A percentile compares a stretch with the other conserved stretches of the same genome.
Evolutionary conservation across 2,113 vertebrate genomes (phyloP).

Genomic region (Arvicanthis niloticus): DNA sequence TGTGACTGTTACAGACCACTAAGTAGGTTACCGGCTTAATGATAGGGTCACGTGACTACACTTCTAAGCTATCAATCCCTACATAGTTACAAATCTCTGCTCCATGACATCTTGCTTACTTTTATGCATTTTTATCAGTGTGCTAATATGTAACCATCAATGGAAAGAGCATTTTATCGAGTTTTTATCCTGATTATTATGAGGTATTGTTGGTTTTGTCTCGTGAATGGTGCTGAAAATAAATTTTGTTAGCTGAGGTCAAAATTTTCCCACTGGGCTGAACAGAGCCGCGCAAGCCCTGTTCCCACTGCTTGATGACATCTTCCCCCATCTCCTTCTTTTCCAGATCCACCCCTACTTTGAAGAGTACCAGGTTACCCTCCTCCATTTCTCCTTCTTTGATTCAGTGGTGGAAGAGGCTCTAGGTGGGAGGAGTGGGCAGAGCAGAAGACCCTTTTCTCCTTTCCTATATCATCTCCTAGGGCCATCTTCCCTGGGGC

Average conservation of each 20-base stretch:
- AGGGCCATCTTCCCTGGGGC: not conserved
- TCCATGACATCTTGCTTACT: not conserved
- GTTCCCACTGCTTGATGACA: not conserved
- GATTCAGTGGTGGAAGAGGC: not conserved
- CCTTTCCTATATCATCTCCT: not conserved
- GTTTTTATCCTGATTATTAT: conserved; percentile 22
- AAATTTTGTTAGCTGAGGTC: not conserved
- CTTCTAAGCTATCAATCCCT: conserved; percentile 9
- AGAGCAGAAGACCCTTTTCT: not conserved
- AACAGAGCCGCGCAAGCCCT: not conserved
- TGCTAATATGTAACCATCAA: not conserved
- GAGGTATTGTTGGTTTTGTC: not conserved
- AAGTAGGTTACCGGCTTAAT: not conserved
- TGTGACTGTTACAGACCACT: not conserved
- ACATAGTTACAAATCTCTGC: conserved; percentile 9
- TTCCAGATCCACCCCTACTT: not conserved
- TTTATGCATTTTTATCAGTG: conserved; percentile 8
- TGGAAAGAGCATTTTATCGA: not conserved
- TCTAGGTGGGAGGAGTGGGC: not conserved
- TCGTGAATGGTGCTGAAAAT: conserved; percentile 10
- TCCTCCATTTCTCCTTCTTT: not conserved
- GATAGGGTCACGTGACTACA: not conserved
- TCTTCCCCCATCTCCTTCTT: not conserved
- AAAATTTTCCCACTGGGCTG: not conserved
- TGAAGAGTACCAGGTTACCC: not conserved